Percentiles rank a stretch among this genome's conserved stretches.
Evolutionary conservation across 2,888 invertebrate genomes (phyloP).

Genomic region (Antheraea yamamai): DNA sequence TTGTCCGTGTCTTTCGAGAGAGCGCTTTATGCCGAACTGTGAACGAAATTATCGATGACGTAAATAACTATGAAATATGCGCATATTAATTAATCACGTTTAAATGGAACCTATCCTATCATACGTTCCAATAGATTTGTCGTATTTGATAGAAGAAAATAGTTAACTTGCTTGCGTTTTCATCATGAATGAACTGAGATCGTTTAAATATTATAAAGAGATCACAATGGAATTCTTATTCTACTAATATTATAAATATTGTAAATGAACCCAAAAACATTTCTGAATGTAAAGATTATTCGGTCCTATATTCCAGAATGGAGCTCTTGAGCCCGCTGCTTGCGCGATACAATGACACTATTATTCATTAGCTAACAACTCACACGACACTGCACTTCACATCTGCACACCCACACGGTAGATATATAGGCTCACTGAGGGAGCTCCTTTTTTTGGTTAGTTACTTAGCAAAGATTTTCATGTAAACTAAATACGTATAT

Average conservation of each 20-base stretch:
- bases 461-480: too few species aligned
- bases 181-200: background rate
- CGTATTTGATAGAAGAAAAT: background rate
- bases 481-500: too few species aligned
- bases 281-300: too few species aligned
- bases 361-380: too few species aligned
- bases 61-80: background rate
- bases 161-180: background rate
- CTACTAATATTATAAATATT: background rate
- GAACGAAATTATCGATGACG: slow-evolving; percentile 2
- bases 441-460: too few species aligned
- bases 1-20: background rate
- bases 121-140: background rate
- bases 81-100: background rate
- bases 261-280: too few species aligned
- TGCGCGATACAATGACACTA: too few species aligned
- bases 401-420: too few species aligned
- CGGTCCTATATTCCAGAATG: too few species aligned
- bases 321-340: too few species aligned
- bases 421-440: too few species aligned
- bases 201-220: background rate
- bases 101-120: background rate
- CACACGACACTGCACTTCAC: too few species aligned
- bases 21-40: background rate
- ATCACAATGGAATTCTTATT: background rate